Evolutionary conservation across 2,113 vertebrate genomes (phyloP), one percentile per base, ranked within the genome.

Genomic region (Sinosuthora webbiana): DNA sequence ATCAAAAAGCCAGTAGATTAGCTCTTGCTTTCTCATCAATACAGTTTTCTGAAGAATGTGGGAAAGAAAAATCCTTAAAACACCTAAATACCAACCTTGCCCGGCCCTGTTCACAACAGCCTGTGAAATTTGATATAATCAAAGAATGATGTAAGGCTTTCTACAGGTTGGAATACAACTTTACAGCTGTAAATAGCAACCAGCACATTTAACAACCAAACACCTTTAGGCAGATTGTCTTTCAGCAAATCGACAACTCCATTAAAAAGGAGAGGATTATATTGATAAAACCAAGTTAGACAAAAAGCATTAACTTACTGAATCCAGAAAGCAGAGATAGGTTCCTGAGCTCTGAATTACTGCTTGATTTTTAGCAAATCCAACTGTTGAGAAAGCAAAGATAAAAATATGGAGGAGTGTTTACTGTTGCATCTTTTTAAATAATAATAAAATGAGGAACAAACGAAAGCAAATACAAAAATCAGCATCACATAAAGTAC

Each of bases 311-410:
- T 60, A 69, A 99, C 99, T 99, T 97, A 99, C 99, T 53, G 99
- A 98, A 95, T 99, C 99, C 97, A 99, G 98, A 97, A 99, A 99
- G 97, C 99, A 99, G 91, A 99, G 98, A 92, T 98, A 99, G 45
- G 90, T 59, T 73, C 99, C 99, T 14, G 97, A 97, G 95, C 99
- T 99, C 98, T 99, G 99, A 68, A 93, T 86, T 53, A 99, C 76
- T 10, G 99, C 99, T 97, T 97, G 98, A 94, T 99, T 99, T 98
- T 99, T 99, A 87, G 99, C 98, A 98, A 98, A 99, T 95, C 99
- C 99, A 83, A 99, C 99, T 99, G 98, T 96, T 97, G 97, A 95
- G 71, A 96, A 90, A 97, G 77, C 47, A 90, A 67, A 90, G 56
- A 93, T 57, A 95, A 95, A 77, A 65, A 78, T 13, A 5, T 7